phyloP scores from a whole-genome alignment of 2,797 vertebrate species.

The Oophaga sylvatica region DNA sequence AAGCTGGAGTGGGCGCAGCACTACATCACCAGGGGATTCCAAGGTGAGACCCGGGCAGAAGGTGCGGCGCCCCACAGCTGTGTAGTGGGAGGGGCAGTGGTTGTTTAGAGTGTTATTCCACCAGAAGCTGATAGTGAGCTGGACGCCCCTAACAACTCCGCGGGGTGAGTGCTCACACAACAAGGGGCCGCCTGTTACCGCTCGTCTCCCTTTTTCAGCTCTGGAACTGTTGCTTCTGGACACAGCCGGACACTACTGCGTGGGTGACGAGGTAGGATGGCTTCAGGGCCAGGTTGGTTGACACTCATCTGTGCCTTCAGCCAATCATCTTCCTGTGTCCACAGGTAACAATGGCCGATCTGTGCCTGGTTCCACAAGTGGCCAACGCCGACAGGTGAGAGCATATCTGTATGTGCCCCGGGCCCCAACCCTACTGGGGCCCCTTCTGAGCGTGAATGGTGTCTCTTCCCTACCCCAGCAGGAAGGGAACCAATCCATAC shows the following conservation, averaged over 20 bases:
- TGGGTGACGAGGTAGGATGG: conserved; percentile 86
- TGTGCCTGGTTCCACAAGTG: conserved; percentile 94
- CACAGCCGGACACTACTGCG: conserved; percentile 87
- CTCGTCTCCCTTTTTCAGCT: conserved; percentile 72
- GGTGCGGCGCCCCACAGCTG: background rate
- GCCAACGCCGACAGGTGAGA: conserved; percentile 91
- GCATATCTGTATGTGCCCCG: background rate
- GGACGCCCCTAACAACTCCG: no score
- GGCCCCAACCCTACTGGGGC: background rate
- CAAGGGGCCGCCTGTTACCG: background rate
- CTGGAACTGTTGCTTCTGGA: conserved; percentile 85
- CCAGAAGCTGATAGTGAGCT: no score
- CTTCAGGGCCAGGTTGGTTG: no score
- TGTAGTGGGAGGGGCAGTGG: background rate
- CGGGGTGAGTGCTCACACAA: no score
- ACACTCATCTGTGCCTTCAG: background rate
- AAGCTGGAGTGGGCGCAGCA: conserved; percentile 85
- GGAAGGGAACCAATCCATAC: no score
- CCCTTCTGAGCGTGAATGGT: background rate
- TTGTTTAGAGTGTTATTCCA: no score
- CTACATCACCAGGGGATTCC: conserved; percentile 84
- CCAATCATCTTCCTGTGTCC: conserved; percentile 42
- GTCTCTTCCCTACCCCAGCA: background rate
- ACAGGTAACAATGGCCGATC: conserved; percentile 94
- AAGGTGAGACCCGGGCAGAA: conserved; percentile 73